Conservation (phyloP, 2,113 vertebrate species). For the Colossoma macropomum region DNA sequence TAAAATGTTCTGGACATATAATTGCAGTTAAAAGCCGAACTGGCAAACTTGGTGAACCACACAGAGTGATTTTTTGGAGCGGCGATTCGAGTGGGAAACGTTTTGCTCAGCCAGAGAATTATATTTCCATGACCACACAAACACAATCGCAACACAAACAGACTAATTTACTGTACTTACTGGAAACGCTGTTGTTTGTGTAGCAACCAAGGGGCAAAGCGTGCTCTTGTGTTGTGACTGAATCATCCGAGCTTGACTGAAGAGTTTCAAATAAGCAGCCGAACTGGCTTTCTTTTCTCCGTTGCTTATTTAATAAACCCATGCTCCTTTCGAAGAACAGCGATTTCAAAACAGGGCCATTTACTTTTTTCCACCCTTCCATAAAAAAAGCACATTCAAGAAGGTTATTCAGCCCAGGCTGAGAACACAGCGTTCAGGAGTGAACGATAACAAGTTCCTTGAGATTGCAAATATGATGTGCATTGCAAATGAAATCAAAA, state of each 20-base stretch:
- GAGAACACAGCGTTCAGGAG: background rate
- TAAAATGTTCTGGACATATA: background rate
- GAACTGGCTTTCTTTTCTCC: background rate
- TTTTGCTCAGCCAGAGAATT: conserved; percentile 30
- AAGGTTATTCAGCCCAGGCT: conserved; percentile 27
- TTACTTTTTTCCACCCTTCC: conserved; percentile 11
- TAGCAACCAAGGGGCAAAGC: conserved; percentile 33
- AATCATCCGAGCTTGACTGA: conserved; percentile 37
- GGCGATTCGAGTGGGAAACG: conserved; percentile 36
- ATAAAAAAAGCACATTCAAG: background rate
- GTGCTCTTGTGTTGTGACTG: conserved; percentile 39
- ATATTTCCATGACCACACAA: conserved; percentile 50
- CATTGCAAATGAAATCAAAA: conserved; percentile 55
- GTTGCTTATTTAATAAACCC: conserved; percentile 17
- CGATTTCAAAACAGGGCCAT: conserved; percentile 31
- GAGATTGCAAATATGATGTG: conserved; percentile 45
- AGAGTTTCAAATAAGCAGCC: conserved; percentile 36
- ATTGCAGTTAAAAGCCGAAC: background rate
- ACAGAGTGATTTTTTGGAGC: background rate
- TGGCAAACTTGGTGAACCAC: background rate
- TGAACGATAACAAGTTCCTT: conserved; percentile 29
- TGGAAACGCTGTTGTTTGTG: conserved; percentile 51
- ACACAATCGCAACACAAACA: conserved; percentile 46
- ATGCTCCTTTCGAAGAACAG: conserved; percentile 9
- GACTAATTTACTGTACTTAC: conserved; percentile 49